Evolutionary conservation across 2,113 vertebrate species (phyloP).

Genomic region (Catharus minimus): DNA sequence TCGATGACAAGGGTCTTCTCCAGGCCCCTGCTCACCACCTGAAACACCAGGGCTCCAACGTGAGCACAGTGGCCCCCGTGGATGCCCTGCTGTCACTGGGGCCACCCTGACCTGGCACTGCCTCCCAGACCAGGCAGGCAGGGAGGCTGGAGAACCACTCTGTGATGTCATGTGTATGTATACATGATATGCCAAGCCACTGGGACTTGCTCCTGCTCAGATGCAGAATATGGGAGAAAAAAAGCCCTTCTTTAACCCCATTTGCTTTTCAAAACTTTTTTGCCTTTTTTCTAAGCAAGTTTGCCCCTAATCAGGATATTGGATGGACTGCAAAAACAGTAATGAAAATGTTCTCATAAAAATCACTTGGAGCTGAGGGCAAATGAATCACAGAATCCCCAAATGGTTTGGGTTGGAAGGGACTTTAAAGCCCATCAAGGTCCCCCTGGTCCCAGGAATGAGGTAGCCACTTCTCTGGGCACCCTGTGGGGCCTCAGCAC

Average conservation of each 20-base stretch:
- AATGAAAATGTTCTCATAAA: not conserved
- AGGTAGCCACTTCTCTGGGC: not conserved
- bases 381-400: not conserved
- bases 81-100: not conserved
- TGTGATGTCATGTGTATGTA: too few species aligned
- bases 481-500: rapidly evolving
- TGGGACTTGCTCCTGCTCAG: not conserved
- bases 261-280: not conserved
- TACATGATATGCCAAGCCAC: rapidly evolving
- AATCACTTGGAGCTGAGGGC: not conserved
- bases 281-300: not conserved
- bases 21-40: constrained; percentile 86
- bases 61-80: rapidly evolving
- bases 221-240: not conserved
- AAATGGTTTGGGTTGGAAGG: not conserved
- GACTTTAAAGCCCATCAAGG: not conserved
- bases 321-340: not conserved
- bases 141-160: not conserved
- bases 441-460: not conserved
- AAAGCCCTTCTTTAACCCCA: not conserved
- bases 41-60: not conserved
- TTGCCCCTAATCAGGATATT: not conserved
- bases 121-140: not conserved
- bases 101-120: not conserved
- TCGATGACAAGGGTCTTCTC: constrained; percentile 88